Evolutionary conservation across 2,888 invertebrate genomes (phyloP), one percentile per base, ranked within the genome.

Genomic region (Carpatolechia fugitivella): DNA sequence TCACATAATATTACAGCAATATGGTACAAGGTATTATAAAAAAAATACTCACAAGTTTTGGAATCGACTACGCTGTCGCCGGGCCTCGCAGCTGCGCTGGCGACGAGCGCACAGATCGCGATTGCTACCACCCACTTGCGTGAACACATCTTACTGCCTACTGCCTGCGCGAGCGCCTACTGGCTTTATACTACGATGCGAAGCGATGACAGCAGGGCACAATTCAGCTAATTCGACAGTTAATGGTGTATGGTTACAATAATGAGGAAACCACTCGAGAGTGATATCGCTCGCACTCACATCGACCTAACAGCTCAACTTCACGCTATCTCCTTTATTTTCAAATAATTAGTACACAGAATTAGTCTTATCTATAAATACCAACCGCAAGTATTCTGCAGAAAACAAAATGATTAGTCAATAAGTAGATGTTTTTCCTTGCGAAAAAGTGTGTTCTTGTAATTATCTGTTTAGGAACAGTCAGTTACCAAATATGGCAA

Each of bases 91-190:
- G 52, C 29, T 16, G 64, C 72, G 64, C 71, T 58, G 46, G 64
- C 71, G 54, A 62, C 56, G 20, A 75, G 61, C 64, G 69, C 75
- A 36, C 66, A 62, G 49, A 70, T 58, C 60, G 68, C 70, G 61
- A 68, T 55, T 68, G 70, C 68, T 68, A 68, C 67, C 71, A 68
- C 52, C 65, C 63, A 62, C 61, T 56, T 59, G 50, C 60, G 63
- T 57, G 55, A 38, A 18, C 38, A 48, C 55, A 59, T 56, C 49
- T 52, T 49, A 30, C 40, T 44, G 52, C 30, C 29, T 41, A 51
- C 55, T 29, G 35, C 35, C 16, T 11, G 41, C 53, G 52, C 52
- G 50, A 51, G 52, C 52, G 47, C 46, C 16, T 49, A 14, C 40
- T 3, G 35, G 20, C 53, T 71, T 69, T 76, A 75, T 76, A 72